Base-by-base conservation (phyloP, 2,888 invertebrate species). In the Lacanobia oleracea region DNA sequence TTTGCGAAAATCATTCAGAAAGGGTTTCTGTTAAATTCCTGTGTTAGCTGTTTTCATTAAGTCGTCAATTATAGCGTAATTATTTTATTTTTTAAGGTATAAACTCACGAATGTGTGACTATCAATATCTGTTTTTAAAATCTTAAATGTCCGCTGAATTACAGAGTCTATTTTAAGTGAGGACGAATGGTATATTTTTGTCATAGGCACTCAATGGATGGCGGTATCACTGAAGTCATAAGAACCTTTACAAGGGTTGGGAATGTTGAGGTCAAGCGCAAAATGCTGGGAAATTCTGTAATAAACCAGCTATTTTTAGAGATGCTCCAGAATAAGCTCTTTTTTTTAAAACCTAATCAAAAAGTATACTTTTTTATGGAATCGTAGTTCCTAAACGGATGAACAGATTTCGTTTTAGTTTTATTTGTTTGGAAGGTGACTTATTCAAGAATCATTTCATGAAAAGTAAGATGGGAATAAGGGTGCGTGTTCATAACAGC, bases 201-300 rank as follows among this genome's bases (percentile, higher is more conserved):
- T 37, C 57, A 57, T 37, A 57, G 4, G 10, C 12, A 57, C 37
- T n/a, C 33, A 12, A 33, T 37, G 33, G 37, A 33, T 37, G n/a
- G n/a, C n/a, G n/a, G 14, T 50, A 33, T 33, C 14, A 54, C 48
- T 56, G 51, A 18, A 53, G 27, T 59, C 59, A 33, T 33, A 21
- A 33, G 12, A 40, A 68, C 60, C 50, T 77, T 59, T 59, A 18
- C 40, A 48, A 59, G 21, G 23, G 27, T 63, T 63, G n/a, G 12
- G 40, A 27, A 45, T 37, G 33, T 23, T 57, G 57, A 21, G 57
- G 45, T 59, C 21, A 59, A 54, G 51, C 27, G 5, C 23, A 67
- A 23, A 59, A 37, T 50, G 33, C 12, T 16, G n/a, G 16, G 12
- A 37, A 67, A 45, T 45, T 7, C 10, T 73, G 57, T 37, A n/a